A percentile compares a stretch with the other conserved stretches of the same genome.
phyloP scores from a whole-genome alignment of 2,797 vertebrate species.

The Hoplostethus mediterraneus region DNA sequence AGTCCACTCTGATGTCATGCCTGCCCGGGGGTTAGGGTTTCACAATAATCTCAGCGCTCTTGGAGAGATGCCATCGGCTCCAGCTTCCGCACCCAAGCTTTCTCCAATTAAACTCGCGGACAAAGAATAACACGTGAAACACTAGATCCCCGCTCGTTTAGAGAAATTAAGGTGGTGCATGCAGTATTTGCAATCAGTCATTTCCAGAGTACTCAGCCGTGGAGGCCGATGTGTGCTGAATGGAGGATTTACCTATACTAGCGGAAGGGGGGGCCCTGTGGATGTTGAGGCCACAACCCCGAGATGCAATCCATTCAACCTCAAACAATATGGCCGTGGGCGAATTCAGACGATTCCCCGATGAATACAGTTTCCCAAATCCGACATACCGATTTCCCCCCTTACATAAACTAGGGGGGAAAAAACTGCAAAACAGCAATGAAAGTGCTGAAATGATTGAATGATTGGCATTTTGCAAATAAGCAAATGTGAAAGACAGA shows the following conservation, averaged over 20 bases:
- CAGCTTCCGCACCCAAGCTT: slow-evolving; percentile 67
- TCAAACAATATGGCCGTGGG: not conserved
- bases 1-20: slow-evolving; percentile 83
- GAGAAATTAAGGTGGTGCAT: slow-evolving; percentile 49
- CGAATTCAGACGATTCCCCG: slow-evolving; percentile 13
- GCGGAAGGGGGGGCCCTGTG: slow-evolving; percentile 29
- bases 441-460: too few relatives aligned
- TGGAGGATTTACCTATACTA: slow-evolving; percentile 21
- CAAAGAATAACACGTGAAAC: slow-evolving; percentile 77
- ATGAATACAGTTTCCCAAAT: slow-evolving; percentile 12
- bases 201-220: slow-evolving; percentile 54
- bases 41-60: slow-evolving; percentile 80
- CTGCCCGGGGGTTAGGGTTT: slow-evolving; percentile 75
- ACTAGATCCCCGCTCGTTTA: slow-evolving; percentile 58
- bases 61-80: slow-evolving; percentile 71
- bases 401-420: not conserved
- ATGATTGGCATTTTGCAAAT: slow-evolving; percentile 31
- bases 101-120: slow-evolving; percentile 71
- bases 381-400: not conserved
- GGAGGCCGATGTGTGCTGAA: slow-evolving; percentile 19
- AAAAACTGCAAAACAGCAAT: slow-evolving; percentile 16
- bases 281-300: slow-evolving; percentile 25
- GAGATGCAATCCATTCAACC: not conserved
- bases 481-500: too few relatives aligned
- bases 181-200: slow-evolving; percentile 63